Base-by-base conservation (phyloP, 2,797 vertebrate genomes). In the Simalia tracyae region DNA sequence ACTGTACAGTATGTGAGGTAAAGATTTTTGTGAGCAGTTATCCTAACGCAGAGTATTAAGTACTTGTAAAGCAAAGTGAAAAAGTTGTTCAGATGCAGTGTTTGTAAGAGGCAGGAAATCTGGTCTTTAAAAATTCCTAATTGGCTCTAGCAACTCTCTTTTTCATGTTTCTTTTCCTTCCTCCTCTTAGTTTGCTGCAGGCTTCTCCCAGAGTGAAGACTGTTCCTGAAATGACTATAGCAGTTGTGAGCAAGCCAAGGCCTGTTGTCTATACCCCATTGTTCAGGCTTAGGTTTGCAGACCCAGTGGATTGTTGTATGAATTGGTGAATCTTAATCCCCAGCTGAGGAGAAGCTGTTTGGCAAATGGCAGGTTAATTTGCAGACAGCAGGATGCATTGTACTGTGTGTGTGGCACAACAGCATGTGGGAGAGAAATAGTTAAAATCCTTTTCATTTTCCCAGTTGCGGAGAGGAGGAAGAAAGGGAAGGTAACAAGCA, bases 391-490 rank as follows among this genome's bases (percentile, higher is more conserved):
- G 97, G 88, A 89, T 92, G 90, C 2, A 42, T 92, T 96, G 96
- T 97, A 42, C 96, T 90, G 68, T 76, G n/a, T 95, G 94, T 94
- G 95, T 93, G 92, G 94, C 90, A n/a, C 93, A 94, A 93, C 89
- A 31, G 93, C 88, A 0, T 94, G 93, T 2, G 64, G 97, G 93
- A 94, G 95, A 93, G 96, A 97, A 96, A 96, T 95, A 94, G 97
- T 97, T 97, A 97, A 97, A 95, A 94, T 96, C 95, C 95, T 95
- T 88, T 96, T 95, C 96, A 93, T 28, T 90, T 90, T 90, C 63
- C 85, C 60, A 59, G 59, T 95, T 93, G 86, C 56, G 2, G 91
- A 46, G 91, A 76, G 86, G 95, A 19, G 63, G 95, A 93, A 94
- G 93, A 84, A 91, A 93, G 94, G 76, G 95, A 87, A 85, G 92